A percentile compares a stretch with the other conserved stretches of the same genome.
Conservation (phyloP, 1,140 invertebrate species). For the Bactericera cockerelli region DNA sequence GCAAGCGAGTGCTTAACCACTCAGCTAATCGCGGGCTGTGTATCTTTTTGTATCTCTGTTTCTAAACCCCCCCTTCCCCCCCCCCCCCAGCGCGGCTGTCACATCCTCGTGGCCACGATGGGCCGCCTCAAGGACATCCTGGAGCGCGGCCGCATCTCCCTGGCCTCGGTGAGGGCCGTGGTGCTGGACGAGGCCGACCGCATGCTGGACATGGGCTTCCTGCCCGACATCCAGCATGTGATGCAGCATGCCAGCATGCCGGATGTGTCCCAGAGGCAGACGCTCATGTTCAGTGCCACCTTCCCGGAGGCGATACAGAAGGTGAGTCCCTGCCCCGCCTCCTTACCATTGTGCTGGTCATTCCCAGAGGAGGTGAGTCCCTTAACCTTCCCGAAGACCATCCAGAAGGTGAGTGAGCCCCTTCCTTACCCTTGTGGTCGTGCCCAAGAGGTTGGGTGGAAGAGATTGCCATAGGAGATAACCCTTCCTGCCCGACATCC, state of each 20-base stretch:
- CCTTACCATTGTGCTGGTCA: too few species aligned
- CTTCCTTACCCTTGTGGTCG: too few species aligned
- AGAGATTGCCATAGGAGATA: too few species aligned
- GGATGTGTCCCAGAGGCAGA: slow-evolving; percentile 57
- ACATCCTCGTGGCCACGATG: slow-evolving; percentile 86
- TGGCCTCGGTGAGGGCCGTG: slow-evolving; percentile 56
- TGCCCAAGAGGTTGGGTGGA: too few species aligned
- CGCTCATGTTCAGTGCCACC: slow-evolving; percentile 97
- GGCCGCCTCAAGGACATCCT: slow-evolving; percentile 81
- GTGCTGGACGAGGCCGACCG: slow-evolving; percentile 92
- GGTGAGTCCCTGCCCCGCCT: too few species aligned
- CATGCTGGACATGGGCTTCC: slow-evolving; percentile 92
- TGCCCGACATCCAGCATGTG: slow-evolving; percentile 55
- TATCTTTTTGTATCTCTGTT: too few species aligned
- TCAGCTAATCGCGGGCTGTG: neutral
- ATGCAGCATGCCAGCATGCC: slow-evolving; percentile 69
- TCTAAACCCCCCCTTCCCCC: slow-evolving; percentile 1
- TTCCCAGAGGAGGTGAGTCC: too few species aligned
- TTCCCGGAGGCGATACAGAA: slow-evolving; percentile 97
- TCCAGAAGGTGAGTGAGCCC: too few species aligned
- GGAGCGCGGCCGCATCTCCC: slow-evolving; percentile 49
- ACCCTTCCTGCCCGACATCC: slow-evolving; percentile 60
- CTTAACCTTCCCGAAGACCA: too few species aligned
- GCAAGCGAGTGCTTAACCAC: neutral
- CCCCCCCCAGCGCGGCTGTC: slow-evolving; percentile 44